A percentile compares a stretch with the other conserved stretches of the same genome.
phyloP scores from a whole-genome alignment of 1,140 invertebrate genomes.

The Triops longicaudatus region DNA sequence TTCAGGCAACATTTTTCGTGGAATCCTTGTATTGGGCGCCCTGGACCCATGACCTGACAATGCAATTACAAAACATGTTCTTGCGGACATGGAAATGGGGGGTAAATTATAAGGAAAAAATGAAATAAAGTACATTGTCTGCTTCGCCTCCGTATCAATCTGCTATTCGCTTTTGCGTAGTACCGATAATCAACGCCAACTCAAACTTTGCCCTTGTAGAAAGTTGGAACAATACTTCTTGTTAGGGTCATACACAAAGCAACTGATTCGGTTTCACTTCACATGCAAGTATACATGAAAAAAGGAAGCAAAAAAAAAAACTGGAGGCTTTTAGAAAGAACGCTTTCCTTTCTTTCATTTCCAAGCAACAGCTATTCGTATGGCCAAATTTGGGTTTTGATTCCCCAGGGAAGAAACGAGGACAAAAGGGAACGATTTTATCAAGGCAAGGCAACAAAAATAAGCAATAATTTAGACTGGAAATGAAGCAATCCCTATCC shows the following conservation, averaged over 20 bases:
- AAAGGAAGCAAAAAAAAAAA: background rate
- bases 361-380: background rate
- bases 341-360: background rate
- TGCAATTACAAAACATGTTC: conserved; percentile 12
- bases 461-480: conserved; percentile 5
- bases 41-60: conserved; percentile 10
- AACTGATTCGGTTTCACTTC: background rate
- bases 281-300: background rate
- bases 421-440: background rate
- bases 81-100: background rate
- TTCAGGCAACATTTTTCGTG: background rate
- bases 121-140: conserved; percentile 9
- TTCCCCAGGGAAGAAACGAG: background rate
- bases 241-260: background rate
- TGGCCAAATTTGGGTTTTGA: background rate
- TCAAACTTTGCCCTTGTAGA: background rate
- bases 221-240: conserved; percentile 8
- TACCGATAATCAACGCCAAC: background rate
- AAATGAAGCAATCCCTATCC: background rate
- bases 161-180: background rate
- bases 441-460: conserved; percentile 6
- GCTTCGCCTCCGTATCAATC: background rate
- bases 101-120: background rate
- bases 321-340: background rate
- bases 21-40: conserved; percentile 14